Base-by-base conservation (phyloP, 2,113 vertebrate species). In the Rhabdomys dilectus region DNA sequence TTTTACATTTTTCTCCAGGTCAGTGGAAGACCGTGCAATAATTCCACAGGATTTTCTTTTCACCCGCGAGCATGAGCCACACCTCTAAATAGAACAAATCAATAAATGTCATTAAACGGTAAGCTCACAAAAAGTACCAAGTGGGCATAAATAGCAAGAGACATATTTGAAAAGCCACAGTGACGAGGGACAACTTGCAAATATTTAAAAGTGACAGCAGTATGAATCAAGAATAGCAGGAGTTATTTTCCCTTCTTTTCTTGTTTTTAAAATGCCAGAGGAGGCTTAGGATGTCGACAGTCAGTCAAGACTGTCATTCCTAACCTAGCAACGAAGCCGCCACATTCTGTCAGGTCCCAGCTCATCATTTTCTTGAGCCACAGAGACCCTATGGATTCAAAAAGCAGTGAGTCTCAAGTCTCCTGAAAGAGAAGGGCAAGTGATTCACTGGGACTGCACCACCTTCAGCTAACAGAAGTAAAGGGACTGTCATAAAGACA, bases 151-250 rank as follows among this genome's bases (percentile, higher is more conserved):
- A 78, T 5, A 75, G 62, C n/a, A 58, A 16, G 12, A 7, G 34
- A 56, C 26, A 8, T 34, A 53, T 95, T 64, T 58, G 78, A 72
- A 70, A 81, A 84, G 66, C 39, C 26, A 16, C 51, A 11, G 31
- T 2, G 5, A 16, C 15, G 60, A 58, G 64, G 39, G 36, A 11
- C 36, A 36, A 75, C 42, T 29, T 48, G 31, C 45, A 48, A 51
- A 87, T 91, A 70, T 64, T 80, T 95, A n/a, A 89, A 80, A 51
- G 39, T 22, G 62, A 66, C 78, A 91, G 68, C 36, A 58, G 86
- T 29, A 75, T 10, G 42, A 39, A 53, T 95, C 34, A 5, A 64
- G n/a, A 42, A 53, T 12, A 85, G 75, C 70, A 86, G 9, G 80
- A 68, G 12, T 29, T 53, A 26, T 73, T 92, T 86, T 60, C 62